These are phyloP conservation scores for Chiroxiphia lanceolata DNA, from an alignment of 2,797 vertebrate species.

Conservation along the genomic window DNA sequence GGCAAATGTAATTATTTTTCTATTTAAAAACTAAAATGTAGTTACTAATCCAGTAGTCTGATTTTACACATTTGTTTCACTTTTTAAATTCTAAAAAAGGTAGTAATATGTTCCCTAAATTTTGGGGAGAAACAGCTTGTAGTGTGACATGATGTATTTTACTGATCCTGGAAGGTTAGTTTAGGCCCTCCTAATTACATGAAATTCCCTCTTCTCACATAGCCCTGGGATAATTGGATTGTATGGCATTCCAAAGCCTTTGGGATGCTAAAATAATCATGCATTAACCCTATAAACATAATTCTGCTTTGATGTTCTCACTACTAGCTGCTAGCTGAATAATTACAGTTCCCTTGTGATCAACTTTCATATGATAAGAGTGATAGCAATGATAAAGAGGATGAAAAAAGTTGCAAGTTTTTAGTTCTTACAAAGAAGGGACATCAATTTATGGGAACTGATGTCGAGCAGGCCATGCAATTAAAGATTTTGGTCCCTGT, in stretches of 20 bases:
- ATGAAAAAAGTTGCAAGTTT: background rate
- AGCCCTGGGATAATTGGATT: slow-evolving; percentile 45
- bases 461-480: background rate
- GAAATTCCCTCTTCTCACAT: slow-evolving; percentile 26
- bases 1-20: background rate
- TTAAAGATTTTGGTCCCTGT: slow-evolving; percentile 19
- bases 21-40: background rate
- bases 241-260: slow-evolving; percentile 41
- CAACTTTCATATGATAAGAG: slow-evolving; percentile 3
- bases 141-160: background rate
- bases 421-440: background rate
- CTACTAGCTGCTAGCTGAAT: slow-evolving; percentile 39
- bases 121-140: background rate
- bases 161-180: background rate
- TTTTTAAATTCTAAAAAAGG: background rate
- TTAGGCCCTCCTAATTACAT: background rate
- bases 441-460: background rate
- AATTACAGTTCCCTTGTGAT: slow-evolving; percentile 48
- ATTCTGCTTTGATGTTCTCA: slow-evolving; percentile 54
- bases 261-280: slow-evolving; percentile 57
- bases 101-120: background rate
- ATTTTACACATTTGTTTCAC: background rate
- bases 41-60: background rate
- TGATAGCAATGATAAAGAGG: background rate
- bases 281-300: slow-evolving; percentile 48